Evolutionary conservation across 2,113 vertebrate species (phyloP).

Genomic region (Vireo altiloquus): DNA sequence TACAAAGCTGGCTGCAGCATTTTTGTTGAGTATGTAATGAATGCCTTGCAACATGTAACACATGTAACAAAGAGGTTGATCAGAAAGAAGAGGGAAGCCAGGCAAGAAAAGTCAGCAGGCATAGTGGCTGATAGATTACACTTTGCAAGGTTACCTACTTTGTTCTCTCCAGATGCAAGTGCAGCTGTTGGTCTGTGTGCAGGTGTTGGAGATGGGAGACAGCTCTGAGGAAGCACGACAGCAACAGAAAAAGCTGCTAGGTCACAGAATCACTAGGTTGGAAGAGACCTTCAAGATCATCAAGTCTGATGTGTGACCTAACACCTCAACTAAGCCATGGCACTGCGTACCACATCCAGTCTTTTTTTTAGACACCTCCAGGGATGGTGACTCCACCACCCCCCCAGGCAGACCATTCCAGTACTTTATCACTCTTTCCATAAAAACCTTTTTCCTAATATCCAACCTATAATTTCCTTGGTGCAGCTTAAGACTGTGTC

Average conservation of each 20-base stretch:
- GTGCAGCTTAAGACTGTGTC: no score
- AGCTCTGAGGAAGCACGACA: background rate
- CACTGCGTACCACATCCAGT: no score
- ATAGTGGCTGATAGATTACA: background rate
- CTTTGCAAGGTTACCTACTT: background rate
- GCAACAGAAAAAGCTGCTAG: background rate
- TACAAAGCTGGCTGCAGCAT: background rate
- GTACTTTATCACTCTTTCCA: no score
- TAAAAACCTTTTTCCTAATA: no score
- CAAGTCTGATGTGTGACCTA: no score
- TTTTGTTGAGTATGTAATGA: background rate
- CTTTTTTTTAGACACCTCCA: no score
- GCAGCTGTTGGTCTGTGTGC: background rate
- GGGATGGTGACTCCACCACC: no score
- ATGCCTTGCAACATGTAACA: rapidly evolving
- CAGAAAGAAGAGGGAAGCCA: background rate
- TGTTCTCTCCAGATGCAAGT: background rate
- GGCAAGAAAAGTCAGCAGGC: background rate
- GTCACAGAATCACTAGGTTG: no score
- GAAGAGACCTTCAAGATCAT: no score
- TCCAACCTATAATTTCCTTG: no score
- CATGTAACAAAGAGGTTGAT: background rate
- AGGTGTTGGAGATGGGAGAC: background rate
- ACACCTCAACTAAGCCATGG: no score
- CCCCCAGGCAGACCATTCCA: no score